Conservation (phyloP, 2,888 invertebrate species). For the Rugalucina vietnamica region DNA sequence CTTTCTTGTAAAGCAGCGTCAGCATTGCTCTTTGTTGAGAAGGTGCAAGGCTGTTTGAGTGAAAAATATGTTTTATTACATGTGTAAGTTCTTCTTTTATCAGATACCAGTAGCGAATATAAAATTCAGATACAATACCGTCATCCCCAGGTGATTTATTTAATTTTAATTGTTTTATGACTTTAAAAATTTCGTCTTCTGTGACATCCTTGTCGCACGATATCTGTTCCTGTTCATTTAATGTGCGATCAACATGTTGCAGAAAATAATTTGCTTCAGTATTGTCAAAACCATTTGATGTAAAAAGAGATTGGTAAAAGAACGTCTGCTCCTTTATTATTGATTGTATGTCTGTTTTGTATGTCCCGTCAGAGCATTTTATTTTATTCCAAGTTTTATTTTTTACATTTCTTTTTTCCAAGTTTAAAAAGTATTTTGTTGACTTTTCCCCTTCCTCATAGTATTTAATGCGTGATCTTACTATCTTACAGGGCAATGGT, state of each 20-base stretch:
- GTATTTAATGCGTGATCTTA: neutral
- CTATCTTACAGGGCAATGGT: too few relatives aligned
- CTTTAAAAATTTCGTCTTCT: neutral
- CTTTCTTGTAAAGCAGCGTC: neutral
- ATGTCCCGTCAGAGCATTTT: neutral
- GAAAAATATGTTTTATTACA: neutral
- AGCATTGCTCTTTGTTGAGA: neutral
- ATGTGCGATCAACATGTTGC: neutral
- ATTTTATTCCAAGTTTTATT: neutral
- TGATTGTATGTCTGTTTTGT: neutral
- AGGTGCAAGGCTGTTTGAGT: neutral
- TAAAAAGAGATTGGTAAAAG: neutral
- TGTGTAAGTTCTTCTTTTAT: neutral
- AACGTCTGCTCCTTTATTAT: neutral
- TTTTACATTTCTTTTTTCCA: neutral
- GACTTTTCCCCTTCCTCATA: neutral
- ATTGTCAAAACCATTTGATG: neutral
- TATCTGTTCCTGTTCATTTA: neutral
- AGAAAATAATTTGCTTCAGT: neutral
- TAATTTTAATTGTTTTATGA: neutral
- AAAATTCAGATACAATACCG: neutral
- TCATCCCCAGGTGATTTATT: neutral
- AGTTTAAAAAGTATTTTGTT: neutral
- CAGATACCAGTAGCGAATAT: neutral
- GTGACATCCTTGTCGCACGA: neutral